Conservation (phyloP, 2,113 vertebrate genomes). For the Proterorhinus semilunaris region DNA sequence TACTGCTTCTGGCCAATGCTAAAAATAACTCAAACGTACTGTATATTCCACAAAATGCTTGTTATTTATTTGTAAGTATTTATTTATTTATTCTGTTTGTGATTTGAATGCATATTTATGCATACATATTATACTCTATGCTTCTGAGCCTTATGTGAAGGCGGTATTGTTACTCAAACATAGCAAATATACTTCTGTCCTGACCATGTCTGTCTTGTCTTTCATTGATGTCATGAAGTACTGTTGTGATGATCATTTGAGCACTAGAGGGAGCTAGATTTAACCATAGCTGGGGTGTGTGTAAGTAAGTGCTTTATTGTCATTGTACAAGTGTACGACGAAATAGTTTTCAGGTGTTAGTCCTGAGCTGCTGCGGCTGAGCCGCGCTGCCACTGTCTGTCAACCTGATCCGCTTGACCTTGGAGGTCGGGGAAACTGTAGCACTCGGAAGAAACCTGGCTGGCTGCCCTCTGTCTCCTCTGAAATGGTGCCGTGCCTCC, state of each 20-base stretch:
- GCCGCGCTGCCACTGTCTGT: no score
- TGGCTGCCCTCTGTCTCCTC: no score
- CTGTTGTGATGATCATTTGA: neutral
- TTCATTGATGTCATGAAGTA: neutral
- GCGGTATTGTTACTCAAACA: constrained; percentile 73
- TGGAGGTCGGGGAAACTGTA: no score
- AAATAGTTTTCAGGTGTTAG: no score
- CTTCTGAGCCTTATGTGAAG: constrained; percentile 71
- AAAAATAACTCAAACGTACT: constrained; percentile 69
- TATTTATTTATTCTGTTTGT: constrained; percentile 76
- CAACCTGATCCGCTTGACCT: no score
- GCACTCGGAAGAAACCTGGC: no score
- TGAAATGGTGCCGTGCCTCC: no score
- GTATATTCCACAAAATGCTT: constrained; percentile 75
- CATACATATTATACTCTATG: constrained; percentile 74
- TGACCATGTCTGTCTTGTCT: constrained; percentile 41
- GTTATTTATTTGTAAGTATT: constrained; percentile 76
- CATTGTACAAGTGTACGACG: no score
- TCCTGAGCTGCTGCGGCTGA: no score
- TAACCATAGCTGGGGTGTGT: neutral
- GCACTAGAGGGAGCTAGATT: neutral
- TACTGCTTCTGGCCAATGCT: constrained; percentile 66
- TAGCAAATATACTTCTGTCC: constrained; percentile 78
- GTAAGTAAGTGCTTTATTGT: no score
- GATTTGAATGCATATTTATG: constrained; percentile 74